Base-by-base conservation (phyloP, 2,888 invertebrate genomes). In the Tubulanus polymorphus region DNA sequence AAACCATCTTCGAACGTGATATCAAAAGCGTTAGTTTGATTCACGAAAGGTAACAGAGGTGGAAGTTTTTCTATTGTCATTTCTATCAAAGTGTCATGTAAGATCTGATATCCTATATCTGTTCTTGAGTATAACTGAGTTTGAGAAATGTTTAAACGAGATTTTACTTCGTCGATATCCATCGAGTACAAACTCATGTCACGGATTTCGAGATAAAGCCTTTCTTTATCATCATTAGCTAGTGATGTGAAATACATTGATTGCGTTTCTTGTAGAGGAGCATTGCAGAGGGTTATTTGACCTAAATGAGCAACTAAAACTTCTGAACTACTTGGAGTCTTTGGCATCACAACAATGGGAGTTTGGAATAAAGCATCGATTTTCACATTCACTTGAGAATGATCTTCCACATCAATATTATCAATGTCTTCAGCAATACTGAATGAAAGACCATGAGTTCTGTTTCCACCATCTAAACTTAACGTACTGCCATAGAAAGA, bases 251-350 rank as follows among this genome's bases (percentile, higher is more conserved):
- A n/a, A 35, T 35, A 35, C 12, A 18, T 48, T 3, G 27, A 48
- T n/a, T 25, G 51, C n/a, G n/a, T 57, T 10, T 57, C 51, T 15
- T 45, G 23, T 8, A 45, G 54, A n/a, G 60, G 55, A 12, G 57
- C 57, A 54, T 76, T 75, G 37, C 64, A 62, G 2, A 77, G 57
- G 12, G 87, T 85, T 76, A 94, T 94, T 75, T 90, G 88, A 37
- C 95, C 95, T 63, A 96, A 84, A 83, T 93, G 93, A 18, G 91
- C 92, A 37, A 95, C 90, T 66, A 94, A 84, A 52, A 94, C 93
- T 74, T 92, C 87, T 12, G 86, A 73, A 77, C 91, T 92, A 64
- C 84, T 84, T 29, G 87, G 85, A 10, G 86, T 85, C 61, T 91
- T 84, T 0, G 95, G 94, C 53, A 95, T 80, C 56, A 95, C 89